phyloP scores from a whole-genome alignment of 1,140 invertebrate genomes.

The Caligus rogercresseyi region DNA sequence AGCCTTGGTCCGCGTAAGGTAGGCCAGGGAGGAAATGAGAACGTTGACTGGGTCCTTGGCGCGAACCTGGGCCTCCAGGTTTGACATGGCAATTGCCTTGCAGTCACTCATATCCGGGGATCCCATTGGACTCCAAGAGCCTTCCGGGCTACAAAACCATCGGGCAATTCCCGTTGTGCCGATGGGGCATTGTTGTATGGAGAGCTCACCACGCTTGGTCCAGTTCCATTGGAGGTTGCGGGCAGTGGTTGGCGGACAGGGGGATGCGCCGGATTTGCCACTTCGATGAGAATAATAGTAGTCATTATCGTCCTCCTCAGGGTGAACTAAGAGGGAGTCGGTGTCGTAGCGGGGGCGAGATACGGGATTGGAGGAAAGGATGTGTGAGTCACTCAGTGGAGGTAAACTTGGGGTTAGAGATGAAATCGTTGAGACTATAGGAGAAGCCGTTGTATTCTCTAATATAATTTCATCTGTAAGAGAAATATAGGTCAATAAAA shows the following conservation, averaged over 20 bases:
- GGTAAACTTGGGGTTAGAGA: too few relatives aligned
- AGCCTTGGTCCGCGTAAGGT: conserved; percentile 62
- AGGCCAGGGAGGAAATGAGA: conserved; percentile 28
- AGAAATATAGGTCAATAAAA: too few relatives aligned
- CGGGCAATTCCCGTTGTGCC: conserved; percentile 64
- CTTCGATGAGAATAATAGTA: background rate
- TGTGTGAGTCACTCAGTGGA: background rate
- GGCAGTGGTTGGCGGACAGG: conserved; percentile 48
- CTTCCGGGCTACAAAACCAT: conserved; percentile 42
- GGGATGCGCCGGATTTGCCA: conserved; percentile 19
- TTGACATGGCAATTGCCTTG: conserved; percentile 69
- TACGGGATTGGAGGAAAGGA: background rate
- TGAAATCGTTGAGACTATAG: background rate
- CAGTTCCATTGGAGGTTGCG: conserved; percentile 72
- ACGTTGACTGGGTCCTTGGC: conserved; percentile 55
- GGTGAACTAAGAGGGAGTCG: background rate
- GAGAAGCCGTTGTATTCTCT: background rate
- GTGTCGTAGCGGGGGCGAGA: background rate
- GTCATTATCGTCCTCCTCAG: background rate
- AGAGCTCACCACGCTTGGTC: conserved; percentile 52
- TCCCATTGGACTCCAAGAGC: conserved; percentile 34
- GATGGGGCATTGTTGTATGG: conserved; percentile 66
- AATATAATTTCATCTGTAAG: too few relatives aligned
- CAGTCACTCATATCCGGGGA: conserved; percentile 76
- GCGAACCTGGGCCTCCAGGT: conserved; percentile 53